Evolutionary conservation across 1,140 invertebrate species (phyloP), one percentile per base, ranked within the genome.

Genomic region (Drosophila albomicans): DNA sequence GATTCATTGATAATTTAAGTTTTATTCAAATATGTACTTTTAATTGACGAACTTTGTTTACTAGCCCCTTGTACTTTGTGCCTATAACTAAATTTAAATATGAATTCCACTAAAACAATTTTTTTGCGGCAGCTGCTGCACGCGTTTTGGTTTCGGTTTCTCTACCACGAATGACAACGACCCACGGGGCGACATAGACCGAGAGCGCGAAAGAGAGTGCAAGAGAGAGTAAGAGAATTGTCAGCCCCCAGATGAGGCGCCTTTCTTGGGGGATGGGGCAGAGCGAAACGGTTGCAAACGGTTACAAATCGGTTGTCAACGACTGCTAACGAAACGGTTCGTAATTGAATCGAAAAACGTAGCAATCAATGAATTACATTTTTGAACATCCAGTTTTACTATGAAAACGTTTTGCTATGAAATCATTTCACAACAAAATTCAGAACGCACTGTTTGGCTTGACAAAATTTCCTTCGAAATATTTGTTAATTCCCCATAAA

Each of bases 81-180:
- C 71, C 61, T 35, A 61, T 49, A 74, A 75, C 66, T 70, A 69
- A 70, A 70, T 54, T 64, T 61, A 79, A 87, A 69, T 76, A 73
- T 20, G 79, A 77, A 58, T 62, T 74, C 43, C 62, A 88, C 84
- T 88, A 86, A 45, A 71, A 81, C 58, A 58, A 20, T 78, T 68
- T 45, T 20, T 51, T 15, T 58, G 67, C 76, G 81, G 52, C 62
- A 63, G 64, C 65, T 61, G 76, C 65, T 71, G 79, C 79, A 71
- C 75, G 67, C 75, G 51, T 67, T 86, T 79, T 75, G 79, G 49
- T 65, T 66, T 70, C 65, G 61, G 46, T 69, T 41, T 71, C 59
- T 51, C 71, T 45, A 62, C 41, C 74, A 75, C 79, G 74, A 87
- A 72, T 87, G 82, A 64, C 49, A 56, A 25, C 41, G 57, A 52